phyloP scores from a whole-genome alignment of 2,113 vertebrate species.

The Paracyprichromis sp. region DNA sequence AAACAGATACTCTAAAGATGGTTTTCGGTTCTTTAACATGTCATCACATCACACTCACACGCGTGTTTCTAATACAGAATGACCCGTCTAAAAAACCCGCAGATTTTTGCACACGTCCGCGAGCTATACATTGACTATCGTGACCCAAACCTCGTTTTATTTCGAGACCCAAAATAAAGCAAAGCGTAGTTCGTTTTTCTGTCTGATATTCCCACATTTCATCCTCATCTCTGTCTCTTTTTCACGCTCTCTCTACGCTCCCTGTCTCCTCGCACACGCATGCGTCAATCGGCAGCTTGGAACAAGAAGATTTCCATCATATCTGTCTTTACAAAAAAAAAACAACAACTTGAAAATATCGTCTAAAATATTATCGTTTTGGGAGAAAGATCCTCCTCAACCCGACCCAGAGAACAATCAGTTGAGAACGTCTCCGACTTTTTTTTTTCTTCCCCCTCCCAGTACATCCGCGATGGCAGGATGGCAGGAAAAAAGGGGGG shows the following conservation, averaged over 20 bases:
- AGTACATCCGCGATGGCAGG: background rate
- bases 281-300: constrained; percentile 24
- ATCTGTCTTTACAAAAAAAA: background rate
- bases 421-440: constrained; percentile 8
- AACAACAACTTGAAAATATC: background rate
- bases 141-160: background rate
- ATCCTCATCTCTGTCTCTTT: background rate
- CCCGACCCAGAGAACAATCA: constrained; percentile 26
- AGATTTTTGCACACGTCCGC: background rate
- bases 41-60: background rate
- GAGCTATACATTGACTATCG: background rate
- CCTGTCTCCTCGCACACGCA: constrained; percentile 23
- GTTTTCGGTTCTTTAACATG: background rate
- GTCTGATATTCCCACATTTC: background rate
- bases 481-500: background rate
- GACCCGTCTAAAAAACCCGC: background rate
- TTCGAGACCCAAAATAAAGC: background rate
- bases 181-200: background rate
- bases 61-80: background rate
- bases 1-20: background rate
- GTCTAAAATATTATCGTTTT: background rate
- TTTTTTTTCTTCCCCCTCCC: background rate
- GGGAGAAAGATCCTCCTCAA: background rate
- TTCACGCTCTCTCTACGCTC: constrained; percentile 33
- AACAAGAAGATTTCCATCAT: constrained; percentile 32